Conservation (phyloP, 2,797 vertebrate species). For the Botia kubotai region DNA sequence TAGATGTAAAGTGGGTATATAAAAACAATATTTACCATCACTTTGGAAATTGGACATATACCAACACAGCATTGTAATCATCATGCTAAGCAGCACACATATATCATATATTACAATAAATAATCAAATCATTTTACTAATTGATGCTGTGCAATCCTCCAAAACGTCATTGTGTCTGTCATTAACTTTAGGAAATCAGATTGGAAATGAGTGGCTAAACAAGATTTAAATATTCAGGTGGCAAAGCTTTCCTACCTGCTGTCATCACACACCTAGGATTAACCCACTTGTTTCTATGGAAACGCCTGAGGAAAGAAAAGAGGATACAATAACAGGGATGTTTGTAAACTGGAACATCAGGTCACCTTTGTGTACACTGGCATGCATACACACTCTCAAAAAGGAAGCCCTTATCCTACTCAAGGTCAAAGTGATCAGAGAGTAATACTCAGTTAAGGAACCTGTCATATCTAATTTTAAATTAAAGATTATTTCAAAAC, state of each 20-base stretch:
- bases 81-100: not conserved
- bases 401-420: slow-evolving; percentile 13
- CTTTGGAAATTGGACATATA: not conserved
- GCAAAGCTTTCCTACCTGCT: slow-evolving; percentile 60
- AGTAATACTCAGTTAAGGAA: slow-evolving; percentile 54
- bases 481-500: not conserved
- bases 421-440: slow-evolving; percentile 65
- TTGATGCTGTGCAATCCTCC: not conserved
- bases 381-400: slow-evolving; percentile 45
- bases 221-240: slow-evolving; percentile 54
- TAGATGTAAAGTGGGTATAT: not conserved
- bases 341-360: slow-evolving; percentile 77
- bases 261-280: slow-evolving; percentile 54
- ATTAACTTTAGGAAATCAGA: slow-evolving; percentile 23
- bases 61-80: not conserved
- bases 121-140: not conserved
- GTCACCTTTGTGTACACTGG: slow-evolving; percentile 66
- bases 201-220: slow-evolving; percentile 2
- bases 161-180: slow-evolving; percentile 13
- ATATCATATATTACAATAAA: not conserved
- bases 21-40: not conserved
- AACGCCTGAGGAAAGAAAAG: slow-evolving; percentile 74
- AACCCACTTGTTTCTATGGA: slow-evolving; percentile 80
- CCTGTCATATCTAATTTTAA: slow-evolving; percentile 12
- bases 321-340: slow-evolving; percentile 81